Evolutionary conservation across 2,797 vertebrate genomes (phyloP), one percentile per base, ranked within the genome.

Genomic region (Poeciliopsis infans): DNA sequence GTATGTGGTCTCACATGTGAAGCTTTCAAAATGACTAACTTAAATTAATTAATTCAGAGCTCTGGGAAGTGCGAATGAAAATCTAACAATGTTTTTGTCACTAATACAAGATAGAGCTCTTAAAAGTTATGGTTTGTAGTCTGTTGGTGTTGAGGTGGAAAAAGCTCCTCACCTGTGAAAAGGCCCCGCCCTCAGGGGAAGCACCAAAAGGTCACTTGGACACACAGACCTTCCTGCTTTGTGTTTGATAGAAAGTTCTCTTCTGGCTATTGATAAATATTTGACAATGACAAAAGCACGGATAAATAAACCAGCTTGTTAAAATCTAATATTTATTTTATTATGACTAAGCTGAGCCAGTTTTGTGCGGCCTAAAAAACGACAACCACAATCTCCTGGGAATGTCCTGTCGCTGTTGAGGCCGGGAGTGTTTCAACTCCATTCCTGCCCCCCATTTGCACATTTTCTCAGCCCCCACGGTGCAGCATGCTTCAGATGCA

Each of bases 401-500:
- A 31, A 66, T 51, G 57, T 33, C 39, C 46, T 43, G 2, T 5
- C 47, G 53, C 18, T 51, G n/a, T 68, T 68, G 57, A 71, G 61
- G 82, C 47, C 0, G 39, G 66, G 1, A 76, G 74, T 28, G 76
- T 70, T 81, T 23, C 4, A 1, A 77, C 71, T 25, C 53, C 49
- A 3, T 13, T 75, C 4, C 3, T 4, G 12, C 45, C 43, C 23
- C 53, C 61, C 51, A 69, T 57, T 28, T 59, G 74, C 72, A 72
- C 80, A 84, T 77, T 79, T 80, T 74, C 83, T 77, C 36, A 59
- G 72, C 55, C 33, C 39, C 55, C 16, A 5, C 64, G 79, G 79
- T 49, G 39, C 70, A 68, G 39, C 45, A 7, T 77, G 78, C 68
- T 66, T n/a, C 16, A 80, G 61, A 76, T 46, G 68, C 1, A 79